Conservation (phyloP, 2,797 vertebrate species). For the Cheirogaleus major region DNA sequence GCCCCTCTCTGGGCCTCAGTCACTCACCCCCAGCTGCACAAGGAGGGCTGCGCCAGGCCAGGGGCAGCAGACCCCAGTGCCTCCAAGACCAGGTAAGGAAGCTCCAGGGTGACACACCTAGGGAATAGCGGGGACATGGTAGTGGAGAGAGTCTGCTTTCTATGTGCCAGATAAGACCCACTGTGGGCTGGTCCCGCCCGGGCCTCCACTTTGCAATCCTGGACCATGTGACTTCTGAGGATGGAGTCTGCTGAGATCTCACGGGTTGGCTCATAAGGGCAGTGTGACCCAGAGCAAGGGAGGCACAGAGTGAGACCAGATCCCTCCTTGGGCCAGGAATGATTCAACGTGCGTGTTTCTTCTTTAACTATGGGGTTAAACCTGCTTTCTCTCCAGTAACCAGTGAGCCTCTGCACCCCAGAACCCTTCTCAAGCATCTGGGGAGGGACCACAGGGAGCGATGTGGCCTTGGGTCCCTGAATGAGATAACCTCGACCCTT, state of each 20-base stretch:
- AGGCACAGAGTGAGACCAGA: background rate
- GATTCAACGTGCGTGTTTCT: background rate
- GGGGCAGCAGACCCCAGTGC: too few relatives aligned
- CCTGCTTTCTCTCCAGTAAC: background rate
- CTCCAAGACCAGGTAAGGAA: accelerated
- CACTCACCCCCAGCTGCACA: background rate
- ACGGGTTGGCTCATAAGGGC: background rate
- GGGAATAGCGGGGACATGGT: accelerated
- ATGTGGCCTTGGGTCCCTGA: background rate
- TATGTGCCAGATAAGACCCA: background rate
- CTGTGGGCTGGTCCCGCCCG: accelerated
- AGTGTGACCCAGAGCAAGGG: background rate
- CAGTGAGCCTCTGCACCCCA: background rate
- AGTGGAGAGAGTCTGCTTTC: too few relatives aligned
- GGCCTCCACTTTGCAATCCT: background rate
- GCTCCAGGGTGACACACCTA: background rate
- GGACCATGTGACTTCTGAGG: background rate
- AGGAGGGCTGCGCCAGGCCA: background rate
- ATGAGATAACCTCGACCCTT: background rate
- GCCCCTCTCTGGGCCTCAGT: background rate
- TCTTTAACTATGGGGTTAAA: background rate
- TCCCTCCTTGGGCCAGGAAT: too few relatives aligned
- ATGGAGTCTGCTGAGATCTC: background rate
- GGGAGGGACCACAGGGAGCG: background rate
- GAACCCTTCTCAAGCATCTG: background rate